Conservation (phyloP, 2,888 invertebrate genomes). For the Scaeva pyrastri region DNA sequence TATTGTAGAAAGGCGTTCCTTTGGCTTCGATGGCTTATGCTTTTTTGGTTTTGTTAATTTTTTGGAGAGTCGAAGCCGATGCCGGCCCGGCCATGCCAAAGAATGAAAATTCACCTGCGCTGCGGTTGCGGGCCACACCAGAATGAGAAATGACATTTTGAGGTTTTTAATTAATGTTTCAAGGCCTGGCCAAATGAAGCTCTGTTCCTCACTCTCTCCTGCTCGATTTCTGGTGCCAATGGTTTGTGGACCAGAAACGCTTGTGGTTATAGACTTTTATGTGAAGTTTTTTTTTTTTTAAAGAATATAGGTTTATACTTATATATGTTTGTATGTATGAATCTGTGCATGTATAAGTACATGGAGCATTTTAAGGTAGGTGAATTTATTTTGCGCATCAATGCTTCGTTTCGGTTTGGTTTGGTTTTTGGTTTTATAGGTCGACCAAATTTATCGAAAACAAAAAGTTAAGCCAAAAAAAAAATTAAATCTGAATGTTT, state of each 20-base stretch:
- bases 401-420: conserved; percentile 55
- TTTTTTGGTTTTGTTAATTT: not conserved
- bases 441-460: conserved; percentile 54
- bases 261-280: conserved; percentile 54
- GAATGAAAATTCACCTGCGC: conserved; percentile 66
- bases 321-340: too few species aligned
- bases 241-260: conserved; percentile 29
- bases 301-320: not conserved
- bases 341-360: not conserved
- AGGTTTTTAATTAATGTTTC: conserved; percentile 73
- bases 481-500: conserved; percentile 32
- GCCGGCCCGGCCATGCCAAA: conserved; percentile 27
- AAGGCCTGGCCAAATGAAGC: conserved; percentile 32
- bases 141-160: conserved; percentile 74
- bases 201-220: not conserved
- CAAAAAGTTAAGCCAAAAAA: not conserved
- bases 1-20: conserved; percentile 2
- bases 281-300: conserved; percentile 20
- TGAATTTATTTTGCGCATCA: conserved; percentile 74
- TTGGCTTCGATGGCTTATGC: not conserved
- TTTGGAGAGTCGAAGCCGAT: conserved; percentile 6
- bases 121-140: conserved; percentile 62
- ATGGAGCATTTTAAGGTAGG: conserved; percentile 53
- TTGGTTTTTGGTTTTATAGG: conserved; percentile 65
- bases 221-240: not conserved